These are phyloP conservation scores for Solenopsis invicta DNA, from an alignment of 1,140 invertebrate species.

Conservation along the genomic window DNA sequence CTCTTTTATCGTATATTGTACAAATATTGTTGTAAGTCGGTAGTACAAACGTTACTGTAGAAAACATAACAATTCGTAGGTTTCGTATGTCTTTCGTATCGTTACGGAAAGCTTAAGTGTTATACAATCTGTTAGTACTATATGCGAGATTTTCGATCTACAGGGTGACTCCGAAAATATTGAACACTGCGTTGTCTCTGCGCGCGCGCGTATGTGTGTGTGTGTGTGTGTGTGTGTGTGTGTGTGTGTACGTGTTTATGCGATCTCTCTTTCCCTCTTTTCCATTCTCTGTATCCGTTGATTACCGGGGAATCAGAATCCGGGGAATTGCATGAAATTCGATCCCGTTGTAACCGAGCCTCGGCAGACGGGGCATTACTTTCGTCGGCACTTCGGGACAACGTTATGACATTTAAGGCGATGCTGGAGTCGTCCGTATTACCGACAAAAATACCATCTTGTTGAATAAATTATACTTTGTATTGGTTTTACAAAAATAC, in stretches of 20 bases:
- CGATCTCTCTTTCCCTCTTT: conserved; percentile 21
- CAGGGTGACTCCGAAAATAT: conserved; percentile 73
- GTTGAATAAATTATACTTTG: too few relatives aligned
- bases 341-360: conserved; percentile 52
- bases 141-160: conserved; percentile 75
- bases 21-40: conserved; percentile 87
- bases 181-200: conserved; percentile 68
- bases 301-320: conserved; percentile 63
- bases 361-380: conserved; percentile 65
- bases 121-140: conserved; percentile 76
- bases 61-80: conserved; percentile 86
- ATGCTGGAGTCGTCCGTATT: too few relatives aligned
- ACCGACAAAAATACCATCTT: too few relatives aligned
- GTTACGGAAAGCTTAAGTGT: conserved; percentile 75
- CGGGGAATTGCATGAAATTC: conserved; percentile 58
- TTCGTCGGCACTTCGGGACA: background rate
- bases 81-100: conserved; percentile 75
- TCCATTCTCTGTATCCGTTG: conserved; percentile 54
- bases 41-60: conserved; percentile 86
- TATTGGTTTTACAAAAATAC: too few relatives aligned
- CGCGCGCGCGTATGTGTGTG: background rate
- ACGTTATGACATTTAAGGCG: background rate
- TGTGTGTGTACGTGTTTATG: conserved; percentile 15
- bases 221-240: background rate
- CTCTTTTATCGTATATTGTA: conserved; percentile 85